These are phyloP conservation scores for Teinopalpus imperialis DNA, from an alignment of 2,888 invertebrate genomes.

Conservation along the genomic window DNA sequence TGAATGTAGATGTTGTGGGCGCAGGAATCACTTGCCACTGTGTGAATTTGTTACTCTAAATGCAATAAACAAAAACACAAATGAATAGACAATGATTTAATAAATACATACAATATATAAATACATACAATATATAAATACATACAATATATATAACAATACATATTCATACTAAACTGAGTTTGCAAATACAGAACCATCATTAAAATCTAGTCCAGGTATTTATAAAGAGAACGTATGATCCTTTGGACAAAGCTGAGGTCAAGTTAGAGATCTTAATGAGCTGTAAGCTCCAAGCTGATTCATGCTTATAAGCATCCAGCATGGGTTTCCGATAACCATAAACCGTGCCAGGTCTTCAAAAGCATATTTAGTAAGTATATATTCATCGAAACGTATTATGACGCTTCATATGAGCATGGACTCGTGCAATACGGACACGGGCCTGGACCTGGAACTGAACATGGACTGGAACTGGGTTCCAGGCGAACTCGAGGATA, in stretches of 20 bases:
- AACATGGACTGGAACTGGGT: neutral
- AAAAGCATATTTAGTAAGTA: neutral
- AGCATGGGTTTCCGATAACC: too few species aligned
- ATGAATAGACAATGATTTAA: too few species aligned
- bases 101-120: too few species aligned
- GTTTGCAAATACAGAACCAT: slow-evolving; percentile 47
- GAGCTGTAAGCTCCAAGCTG: neutral
- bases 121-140: too few species aligned
- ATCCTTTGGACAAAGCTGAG: neutral
- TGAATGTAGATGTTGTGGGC: too few species aligned
- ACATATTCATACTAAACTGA: slow-evolving; percentile 32
- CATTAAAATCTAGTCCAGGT: slow-evolving; percentile 45
- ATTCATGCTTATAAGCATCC: too few species aligned
- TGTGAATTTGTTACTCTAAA: too few species aligned
- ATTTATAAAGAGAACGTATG: slow-evolving; percentile 25
- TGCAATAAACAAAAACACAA: too few species aligned
- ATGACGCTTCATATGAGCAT: neutral
- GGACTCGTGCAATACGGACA: slow-evolving; percentile 8
- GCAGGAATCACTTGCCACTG: too few species aligned
- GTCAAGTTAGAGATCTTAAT: slow-evolving; percentile 39
- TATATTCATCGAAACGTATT: neutral
- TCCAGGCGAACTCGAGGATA: slow-evolving; percentile 6
- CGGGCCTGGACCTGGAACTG: slow-evolving; percentile 2
- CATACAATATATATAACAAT: slow-evolving; percentile 26
- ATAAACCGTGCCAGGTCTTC: too few species aligned